Base-by-base conservation (phyloP, 1,140 invertebrate genomes). In the Agrilus planipennis region DNA sequence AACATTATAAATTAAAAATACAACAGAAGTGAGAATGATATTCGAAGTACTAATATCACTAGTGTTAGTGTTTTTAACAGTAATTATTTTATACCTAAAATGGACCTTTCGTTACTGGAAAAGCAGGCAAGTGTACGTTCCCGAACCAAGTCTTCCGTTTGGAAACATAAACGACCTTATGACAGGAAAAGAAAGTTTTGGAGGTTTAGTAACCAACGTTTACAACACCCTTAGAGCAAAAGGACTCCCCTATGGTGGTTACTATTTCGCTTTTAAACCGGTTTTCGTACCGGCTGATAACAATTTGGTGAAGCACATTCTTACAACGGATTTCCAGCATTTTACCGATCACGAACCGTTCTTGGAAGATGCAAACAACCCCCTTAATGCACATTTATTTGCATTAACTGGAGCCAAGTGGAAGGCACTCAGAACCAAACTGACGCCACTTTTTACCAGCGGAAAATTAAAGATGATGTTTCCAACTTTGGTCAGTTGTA, bases 401-500 rank as follows among this genome's bases (percentile, higher is more conserved):
- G 46, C 44, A 2, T 19, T 65, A 4, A 47, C 45, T 11, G 69
- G 64, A 11, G 43, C 58, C 19, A 47, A 57, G 30, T 72, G 70
- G 70, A 69, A 60, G 45, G 44, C 52, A 30, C 44, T 71, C 2
- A 46, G 70, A 32, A 42, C 34, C 7, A 62, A 62, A 41, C 27
- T 72, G 12, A 63, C 61, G 0, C 67, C 65, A 16, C 60, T 67
- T 10, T 71, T 72, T 47, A 63, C 69, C 0, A 60, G 61, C 11
- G 61, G 59, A 0, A 69, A 67, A 47, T 48, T 72, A 34, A 70
- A 64, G 48, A 47, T 40, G 12, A 69, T 72, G 63, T 54, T 49
- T 36, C 27, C 41, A 5, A 44, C 42, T 1, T 39, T 52, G 12
- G 4, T 34, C 2, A 17, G 39, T 19, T 45, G 39, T 15, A 41